A percentile compares a stretch with the other conserved stretches of the same genome.
Conservation (phyloP, 1,140 invertebrate species). For the Bombus consobrinus region DNA sequence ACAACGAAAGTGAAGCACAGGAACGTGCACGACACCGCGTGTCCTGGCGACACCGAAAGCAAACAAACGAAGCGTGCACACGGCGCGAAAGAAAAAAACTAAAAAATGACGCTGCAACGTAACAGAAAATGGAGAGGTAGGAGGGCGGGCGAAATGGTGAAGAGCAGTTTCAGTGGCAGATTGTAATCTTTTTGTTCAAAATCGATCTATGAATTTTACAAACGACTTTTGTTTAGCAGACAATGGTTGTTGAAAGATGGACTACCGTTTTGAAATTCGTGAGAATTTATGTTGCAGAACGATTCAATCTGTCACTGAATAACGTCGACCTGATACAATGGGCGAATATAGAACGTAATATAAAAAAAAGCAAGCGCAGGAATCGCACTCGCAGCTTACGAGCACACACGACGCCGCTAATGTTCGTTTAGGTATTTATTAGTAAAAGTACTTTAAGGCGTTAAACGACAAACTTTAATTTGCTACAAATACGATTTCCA, state of each 20-base stretch:
- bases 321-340: conserved; percentile 19
- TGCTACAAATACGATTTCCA: neutral
- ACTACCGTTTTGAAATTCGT: neutral
- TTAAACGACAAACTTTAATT: no score
- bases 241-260: neutral
- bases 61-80: conserved; percentile 63
- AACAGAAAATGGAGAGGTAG: conserved; percentile 63
- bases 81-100: conserved; percentile 41
- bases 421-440: neutral
- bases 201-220: neutral
- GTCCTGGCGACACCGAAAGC: conserved; percentile 61
- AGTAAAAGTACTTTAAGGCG: neutral
- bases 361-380: conserved; percentile 4
- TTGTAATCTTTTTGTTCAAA: neutral
- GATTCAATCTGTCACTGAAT: conserved; percentile 12
- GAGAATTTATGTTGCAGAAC: neutral
- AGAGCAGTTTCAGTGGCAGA: conserved; percentile 28
- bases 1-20: conserved; percentile 17
- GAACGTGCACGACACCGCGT: conserved; percentile 8
- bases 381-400: conserved; percentile 13
- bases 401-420: neutral
- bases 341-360: neutral
- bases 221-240: neutral
- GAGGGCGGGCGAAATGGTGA: conserved; percentile 28
- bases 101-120: conserved; percentile 71